Base-by-base conservation (phyloP, 2,797 vertebrate genomes). In the Netta rufina region DNA sequence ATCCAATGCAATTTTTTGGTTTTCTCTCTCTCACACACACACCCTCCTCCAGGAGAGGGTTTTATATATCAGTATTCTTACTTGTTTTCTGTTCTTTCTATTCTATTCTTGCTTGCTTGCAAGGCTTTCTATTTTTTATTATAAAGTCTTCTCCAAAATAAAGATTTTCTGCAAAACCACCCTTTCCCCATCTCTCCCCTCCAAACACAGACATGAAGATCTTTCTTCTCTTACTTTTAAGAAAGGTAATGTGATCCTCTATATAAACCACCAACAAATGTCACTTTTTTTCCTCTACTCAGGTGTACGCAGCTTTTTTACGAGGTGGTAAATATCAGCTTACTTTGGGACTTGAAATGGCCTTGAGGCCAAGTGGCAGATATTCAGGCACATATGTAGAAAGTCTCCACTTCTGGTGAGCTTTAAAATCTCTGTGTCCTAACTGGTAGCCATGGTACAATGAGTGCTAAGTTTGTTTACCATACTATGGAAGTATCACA, bases 291-390 rank as follows among this genome's bases (percentile, higher is more conserved):
- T 74, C 94, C 95, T 92, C 75, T 90, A 56, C 78, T 95, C 95
- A 97, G 97, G 96, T 97, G 97, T 97, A 97, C 49, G 15, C 62
- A 84, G 47, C 86, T 96, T 96, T 98, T 98, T 98, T 98, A 98
- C 66, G 96, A 97, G 96, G 98, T 98, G 97, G 84, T 96, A 97
- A 98, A 97, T 97, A 98, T 98, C 97, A 97, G 93, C 84, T 98
- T 98, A 97, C 97, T 95, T 96, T 76, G 84, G 92, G 95, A 94
- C 91, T 91, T 84, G 83, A 90, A 96, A 94, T 92, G 94, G 85
- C 78, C 92, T 97, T 89, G 90, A 97, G 91, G 76, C 58, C 91
- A 82, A 93, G 85, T 74, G 70, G 82, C 72, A 92, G 70, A 95
- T 95, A 97, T 92, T 91, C 88, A 74, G 66, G 53, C 60, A 62